phyloP scores from a whole-genome alignment of 2,797 vertebrate species.

The Paedocypris micromegethes region DNA sequence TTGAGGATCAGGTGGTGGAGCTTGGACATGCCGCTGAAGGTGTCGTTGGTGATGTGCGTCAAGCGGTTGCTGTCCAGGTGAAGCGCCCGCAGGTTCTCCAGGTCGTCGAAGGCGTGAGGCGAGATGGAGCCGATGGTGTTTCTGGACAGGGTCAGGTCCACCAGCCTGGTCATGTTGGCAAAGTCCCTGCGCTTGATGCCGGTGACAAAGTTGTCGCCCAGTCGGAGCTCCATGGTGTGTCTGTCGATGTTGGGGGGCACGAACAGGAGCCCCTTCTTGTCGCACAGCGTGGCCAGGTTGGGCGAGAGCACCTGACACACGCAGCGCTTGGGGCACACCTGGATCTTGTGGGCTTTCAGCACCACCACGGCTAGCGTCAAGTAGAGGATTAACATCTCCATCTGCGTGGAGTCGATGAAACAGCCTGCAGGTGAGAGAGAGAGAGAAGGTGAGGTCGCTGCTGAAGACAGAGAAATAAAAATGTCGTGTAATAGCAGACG shows the following conservation, averaged over 20 bases:
- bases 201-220: slow-evolving; percentile 97
- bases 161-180: slow-evolving; percentile 96
- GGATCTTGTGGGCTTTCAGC: slow-evolving; percentile 85
- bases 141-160: slow-evolving; percentile 92
- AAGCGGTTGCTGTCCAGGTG: slow-evolving; percentile 96
- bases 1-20: slow-evolving; percentile 97
- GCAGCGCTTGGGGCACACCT: slow-evolving; percentile 96
- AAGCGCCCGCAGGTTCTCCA: slow-evolving; percentile 92
- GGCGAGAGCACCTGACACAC: slow-evolving; percentile 96
- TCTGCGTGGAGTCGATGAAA: slow-evolving; percentile 61
- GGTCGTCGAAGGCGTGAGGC: slow-evolving; percentile 89
- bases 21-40: slow-evolving; percentile 96
- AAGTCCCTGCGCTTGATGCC: slow-evolving; percentile 94
- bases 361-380: slow-evolving; percentile 84
- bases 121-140: slow-evolving; percentile 95
- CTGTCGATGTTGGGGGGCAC: slow-evolving; percentile 95
- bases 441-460: neutral
- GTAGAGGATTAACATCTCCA: slow-evolving; percentile 94
- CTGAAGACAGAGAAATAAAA: too few relatives aligned
- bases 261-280: slow-evolving; percentile 97
- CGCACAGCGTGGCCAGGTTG: slow-evolving; percentile 94
- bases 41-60: slow-evolving; percentile 90
- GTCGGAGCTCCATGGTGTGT: slow-evolving; percentile 92
- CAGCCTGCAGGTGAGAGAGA: slow-evolving; percentile 68
- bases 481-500: too few relatives aligned